Evolutionary conservation across 2,888 invertebrate species (phyloP), one percentile per base, ranked within the genome.

Genomic region (Diplolepis rosae): DNA sequence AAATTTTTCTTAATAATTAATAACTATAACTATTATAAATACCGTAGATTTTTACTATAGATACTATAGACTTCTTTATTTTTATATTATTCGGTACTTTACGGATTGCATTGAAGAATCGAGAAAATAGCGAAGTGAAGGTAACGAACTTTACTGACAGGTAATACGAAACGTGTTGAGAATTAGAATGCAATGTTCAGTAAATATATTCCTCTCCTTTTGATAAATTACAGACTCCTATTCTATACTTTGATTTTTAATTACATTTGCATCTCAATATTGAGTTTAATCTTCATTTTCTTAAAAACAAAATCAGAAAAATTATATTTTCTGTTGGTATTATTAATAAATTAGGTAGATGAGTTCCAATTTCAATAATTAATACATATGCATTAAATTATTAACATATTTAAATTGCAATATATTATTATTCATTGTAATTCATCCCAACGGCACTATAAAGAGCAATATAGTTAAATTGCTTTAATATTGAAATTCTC

Each of bases 161-260:
- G 56, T 56, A 56, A 35, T 56, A 56, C 24, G 56, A 56, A 56
- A 56, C 56, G 56, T 56, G 56, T 35, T 56, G 35, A 56, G 35
- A 56, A 56, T 56, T 56, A 56, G 11, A 32, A 56, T 56, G 22
- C 30, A 35, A 3, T 22, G 22, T 56, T 4, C 22, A 56, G 13
- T 56, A 39, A 6, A 54, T 15, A 30, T 7, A 54, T 32, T 35
- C 35, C 11, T 32, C 18, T 56, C 4, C n/a, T 13, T 22, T 9
- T 56, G 35, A 56, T 24, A 35, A 56, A 22, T 56, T 56, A 56
- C 13, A 32, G 2, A 13, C n/a, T 22, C 11, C 13, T 52, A n/a
- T 52, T 28, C 6, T 27, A 11, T 4, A 18, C 1, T 45, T 22
- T 18, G 45, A 45, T 22, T 9, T 15, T 0, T 28, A 52, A 52